phyloP scores from a whole-genome alignment of 1,140 invertebrate species.

The Monomorium pharaonis region DNA sequence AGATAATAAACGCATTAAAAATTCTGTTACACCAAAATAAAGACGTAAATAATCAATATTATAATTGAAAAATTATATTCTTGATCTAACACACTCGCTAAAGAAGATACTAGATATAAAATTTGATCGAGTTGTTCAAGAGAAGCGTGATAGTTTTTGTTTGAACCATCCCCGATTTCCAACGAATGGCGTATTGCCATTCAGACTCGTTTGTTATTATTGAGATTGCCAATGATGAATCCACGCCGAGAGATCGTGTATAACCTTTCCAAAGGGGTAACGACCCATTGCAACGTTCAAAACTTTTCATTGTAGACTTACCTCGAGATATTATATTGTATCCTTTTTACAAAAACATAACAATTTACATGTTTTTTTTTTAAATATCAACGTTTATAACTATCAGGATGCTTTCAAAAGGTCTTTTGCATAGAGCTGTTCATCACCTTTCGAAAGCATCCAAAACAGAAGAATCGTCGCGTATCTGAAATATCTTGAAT shows the following conservation, averaged over 20 bases:
- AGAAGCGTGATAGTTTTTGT: neutral
- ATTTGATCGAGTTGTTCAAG: neutral
- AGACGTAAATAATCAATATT: neutral
- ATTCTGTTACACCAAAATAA: neutral
- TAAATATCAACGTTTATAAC: neutral
- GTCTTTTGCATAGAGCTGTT: slow-evolving; percentile 74
- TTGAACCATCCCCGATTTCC: neutral
- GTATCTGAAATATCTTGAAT: neutral
- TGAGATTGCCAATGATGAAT: slow-evolving; percentile 31
- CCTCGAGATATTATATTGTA: neutral
- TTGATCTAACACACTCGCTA: neutral
- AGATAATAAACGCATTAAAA: neutral
- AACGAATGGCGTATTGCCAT: slow-evolving; percentile 16
- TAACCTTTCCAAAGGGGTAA: slow-evolving; percentile 24
- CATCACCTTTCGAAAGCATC: slow-evolving; percentile 85
- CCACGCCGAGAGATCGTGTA: neutral
- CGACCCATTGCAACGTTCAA: neutral
- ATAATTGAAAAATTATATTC: neutral
- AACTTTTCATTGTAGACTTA: neutral
- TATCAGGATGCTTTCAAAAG: slow-evolving; percentile 84
- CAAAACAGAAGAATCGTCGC: slow-evolving; percentile 40
- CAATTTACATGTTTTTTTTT: neutral
- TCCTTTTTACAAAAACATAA: neutral
- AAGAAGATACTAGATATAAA: neutral
- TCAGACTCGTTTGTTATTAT: slow-evolving; percentile 24